Conservation (phyloP, 2,113 vertebrate species). For the Callopanchax toddi region DNA sequence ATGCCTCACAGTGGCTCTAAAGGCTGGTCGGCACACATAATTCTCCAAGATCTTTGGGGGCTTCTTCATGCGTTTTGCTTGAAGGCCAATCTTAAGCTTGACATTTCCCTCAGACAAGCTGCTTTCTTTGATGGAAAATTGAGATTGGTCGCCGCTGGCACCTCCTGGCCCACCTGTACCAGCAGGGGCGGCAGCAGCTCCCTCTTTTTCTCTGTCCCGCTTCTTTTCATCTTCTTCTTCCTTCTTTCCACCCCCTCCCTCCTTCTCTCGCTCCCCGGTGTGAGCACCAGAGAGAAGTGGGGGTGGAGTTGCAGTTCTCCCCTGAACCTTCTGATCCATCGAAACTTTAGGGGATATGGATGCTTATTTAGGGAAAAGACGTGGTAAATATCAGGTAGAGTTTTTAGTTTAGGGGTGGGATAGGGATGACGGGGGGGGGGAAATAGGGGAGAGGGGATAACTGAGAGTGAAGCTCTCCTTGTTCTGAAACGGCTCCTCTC, state of each 20-base stretch:
- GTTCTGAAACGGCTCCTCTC: slow-evolving; percentile 54
- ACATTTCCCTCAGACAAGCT: slow-evolving; percentile 94
- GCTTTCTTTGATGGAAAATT: slow-evolving; percentile 96
- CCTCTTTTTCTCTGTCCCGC: slow-evolving; percentile 76
- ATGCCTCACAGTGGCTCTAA: slow-evolving; percentile 90
- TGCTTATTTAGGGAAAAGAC: slow-evolving; percentile 34
- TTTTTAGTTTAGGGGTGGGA: slow-evolving; percentile 46
- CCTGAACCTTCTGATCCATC: slow-evolving; percentile 83
- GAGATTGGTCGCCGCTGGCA: slow-evolving; percentile 75
- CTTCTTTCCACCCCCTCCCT: slow-evolving; percentile 79
- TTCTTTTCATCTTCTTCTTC: slow-evolving; percentile 82
- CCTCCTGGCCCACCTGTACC: slow-evolving; percentile 50
- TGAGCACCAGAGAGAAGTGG: slow-evolving; percentile 69
- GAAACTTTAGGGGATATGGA: slow-evolving; percentile 47
- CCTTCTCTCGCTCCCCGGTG: slow-evolving; percentile 77
- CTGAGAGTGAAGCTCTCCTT: slow-evolving; percentile 67
- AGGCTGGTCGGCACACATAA: slow-evolving; percentile 95
- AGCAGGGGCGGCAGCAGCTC: slow-evolving; percentile 28
- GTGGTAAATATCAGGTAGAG: slow-evolving; percentile 51
- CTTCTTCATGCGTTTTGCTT: slow-evolving; percentile 96
- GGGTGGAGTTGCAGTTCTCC: slow-evolving; percentile 74
- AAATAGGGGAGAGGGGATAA: slow-evolving; percentile 60
- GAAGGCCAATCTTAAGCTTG: slow-evolving; percentile 96
- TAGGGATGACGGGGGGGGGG: slow-evolving; percentile 42
- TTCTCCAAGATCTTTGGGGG: slow-evolving; percentile 98